Conservation (phyloP, 2,888 invertebrate genomes). For the Chloromyia formosa region DNA sequence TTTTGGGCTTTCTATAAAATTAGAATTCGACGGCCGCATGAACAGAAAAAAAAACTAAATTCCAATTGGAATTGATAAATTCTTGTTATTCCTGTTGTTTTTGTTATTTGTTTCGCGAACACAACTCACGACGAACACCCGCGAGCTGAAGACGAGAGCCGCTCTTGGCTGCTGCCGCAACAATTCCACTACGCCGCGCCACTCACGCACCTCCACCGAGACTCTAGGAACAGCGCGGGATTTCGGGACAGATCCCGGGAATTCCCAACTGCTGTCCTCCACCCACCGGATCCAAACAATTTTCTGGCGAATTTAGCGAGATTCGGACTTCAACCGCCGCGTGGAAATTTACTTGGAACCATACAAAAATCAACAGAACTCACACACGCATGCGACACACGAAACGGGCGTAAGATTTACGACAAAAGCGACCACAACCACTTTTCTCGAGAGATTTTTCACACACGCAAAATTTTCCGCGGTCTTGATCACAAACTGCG, state of each 20-base stretch:
- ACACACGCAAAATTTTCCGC: conserved; percentile 35
- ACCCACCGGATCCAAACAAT: neutral
- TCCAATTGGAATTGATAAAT: conserved; percentile 37
- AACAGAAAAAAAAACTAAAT: conserved; percentile 21
- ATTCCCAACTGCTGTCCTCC: conserved; percentile 1
- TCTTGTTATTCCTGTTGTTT: conserved; percentile 40
- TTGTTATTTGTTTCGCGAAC: conserved; percentile 17
- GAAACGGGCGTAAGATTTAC: conserved; percentile 23
- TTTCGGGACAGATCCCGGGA: conserved; percentile 11
- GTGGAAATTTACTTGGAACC: no score
- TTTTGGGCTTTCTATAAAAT: conserved; percentile 17
- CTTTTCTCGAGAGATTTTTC: conserved; percentile 40
- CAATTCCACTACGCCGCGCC: no score
- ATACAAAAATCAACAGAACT: no score
- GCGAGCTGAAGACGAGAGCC: no score
- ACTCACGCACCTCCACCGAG: conserved; percentile 3
- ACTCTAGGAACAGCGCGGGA: neutral
- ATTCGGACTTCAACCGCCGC: no score
- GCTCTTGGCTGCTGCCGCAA: no score
- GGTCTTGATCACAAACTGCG: conserved; percentile 16
- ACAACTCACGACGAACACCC: conserved; percentile 3
- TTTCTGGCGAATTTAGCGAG: no score
- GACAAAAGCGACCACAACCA: conserved; percentile 23
- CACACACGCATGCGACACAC: conserved; percentile 13
- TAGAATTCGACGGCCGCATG: conserved; percentile 15